Evolutionary conservation across 2,797 vertebrate genomes (phyloP).

Genomic region (Halcyon chelicuti): DNA sequence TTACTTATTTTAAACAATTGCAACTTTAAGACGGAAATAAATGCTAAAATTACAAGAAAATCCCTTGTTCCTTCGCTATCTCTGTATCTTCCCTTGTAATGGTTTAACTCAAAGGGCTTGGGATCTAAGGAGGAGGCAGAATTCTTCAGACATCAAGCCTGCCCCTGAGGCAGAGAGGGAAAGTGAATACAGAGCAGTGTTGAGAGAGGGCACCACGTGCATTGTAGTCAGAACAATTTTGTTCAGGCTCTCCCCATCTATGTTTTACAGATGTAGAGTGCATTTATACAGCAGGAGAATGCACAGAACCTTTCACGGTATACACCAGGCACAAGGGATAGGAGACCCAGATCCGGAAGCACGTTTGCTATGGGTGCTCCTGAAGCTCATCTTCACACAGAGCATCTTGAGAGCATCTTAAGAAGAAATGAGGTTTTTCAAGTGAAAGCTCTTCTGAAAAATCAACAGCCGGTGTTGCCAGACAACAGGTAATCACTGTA

Average conservation of each 20-base stretch:
- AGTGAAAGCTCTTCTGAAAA: slow-evolving; percentile 41
- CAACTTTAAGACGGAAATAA: slow-evolving; percentile 29
- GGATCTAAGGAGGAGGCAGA: neutral
- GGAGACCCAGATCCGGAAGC: neutral
- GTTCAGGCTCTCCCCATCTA: neutral
- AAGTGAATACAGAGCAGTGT: neutral
- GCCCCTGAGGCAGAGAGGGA: neutral
- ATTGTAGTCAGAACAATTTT: neutral
- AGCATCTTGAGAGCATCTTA: neutral
- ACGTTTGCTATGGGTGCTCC: slow-evolving; percentile 16
- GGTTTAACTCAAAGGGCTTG: neutral
- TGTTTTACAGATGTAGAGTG: neutral
- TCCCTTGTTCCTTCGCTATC: slow-evolving; percentile 34
- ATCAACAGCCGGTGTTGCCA: neutral
- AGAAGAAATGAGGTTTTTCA: slow-evolving; percentile 33
- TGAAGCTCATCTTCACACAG: neutral
- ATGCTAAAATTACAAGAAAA: slow-evolving; percentile 52
- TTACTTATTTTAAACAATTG: slow-evolving; percentile 6
- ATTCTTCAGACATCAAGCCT: neutral
- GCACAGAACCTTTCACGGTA: neutral
- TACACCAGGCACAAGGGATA: neutral
- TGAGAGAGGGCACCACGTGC: neutral
- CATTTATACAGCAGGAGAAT: neutral
- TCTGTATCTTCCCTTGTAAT: slow-evolving; percentile 3
- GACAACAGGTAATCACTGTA: slow-evolving; percentile 11